Base-by-base conservation (phyloP, 1,140 invertebrate genomes). In the Brachystomella parvula region DNA sequence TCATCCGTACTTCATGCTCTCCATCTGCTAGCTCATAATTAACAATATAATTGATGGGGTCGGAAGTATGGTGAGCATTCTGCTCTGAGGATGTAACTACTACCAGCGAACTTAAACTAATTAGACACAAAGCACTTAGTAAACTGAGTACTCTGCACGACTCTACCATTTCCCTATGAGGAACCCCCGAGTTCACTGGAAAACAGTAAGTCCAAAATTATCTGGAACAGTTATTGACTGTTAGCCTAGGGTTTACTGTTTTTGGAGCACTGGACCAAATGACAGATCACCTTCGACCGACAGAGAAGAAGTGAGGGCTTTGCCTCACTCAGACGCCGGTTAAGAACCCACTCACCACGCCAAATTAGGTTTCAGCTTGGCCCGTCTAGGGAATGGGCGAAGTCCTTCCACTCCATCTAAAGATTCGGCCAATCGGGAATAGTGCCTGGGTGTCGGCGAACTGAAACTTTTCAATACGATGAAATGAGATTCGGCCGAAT, bases 1-100 rank as follows among this genome's bases (percentile, higher is more conserved):
- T 81, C 28, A 87, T 78, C 24, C 84, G 75, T 1, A 80, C 80
- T 75, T 86, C 85, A 47, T 81, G 75, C 67, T 87, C 85, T 24
- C 85, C 85, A 73, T 87, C 85, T 30, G 79, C 70, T 6, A 87
- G 75, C 33, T 75, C 75, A 64, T 85, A 84, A 1, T 77, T 81
- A 70, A 82, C 80, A 59, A 85, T 75, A 74, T 85, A 85, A 76
- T 85, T 82, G 47, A 56, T 28, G 19, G 6, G 31, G 9, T 62
- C 35, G 17, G 28, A 15, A 15, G 39, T 19, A 2, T n/a, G 24
- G 3, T 21, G 39, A 49, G 47, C 24, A 24, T 60, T 26, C 12
- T 6, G 29, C 24, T 53, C 49, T 17, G 49, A 53, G 49, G n/a
- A n/a, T n/a, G 49, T 53, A 3, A 59, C 57, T 21, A 12, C 26